Conservation (phyloP, 2,113 vertebrate genomes). For the Poeciliopsis prolifica region DNA sequence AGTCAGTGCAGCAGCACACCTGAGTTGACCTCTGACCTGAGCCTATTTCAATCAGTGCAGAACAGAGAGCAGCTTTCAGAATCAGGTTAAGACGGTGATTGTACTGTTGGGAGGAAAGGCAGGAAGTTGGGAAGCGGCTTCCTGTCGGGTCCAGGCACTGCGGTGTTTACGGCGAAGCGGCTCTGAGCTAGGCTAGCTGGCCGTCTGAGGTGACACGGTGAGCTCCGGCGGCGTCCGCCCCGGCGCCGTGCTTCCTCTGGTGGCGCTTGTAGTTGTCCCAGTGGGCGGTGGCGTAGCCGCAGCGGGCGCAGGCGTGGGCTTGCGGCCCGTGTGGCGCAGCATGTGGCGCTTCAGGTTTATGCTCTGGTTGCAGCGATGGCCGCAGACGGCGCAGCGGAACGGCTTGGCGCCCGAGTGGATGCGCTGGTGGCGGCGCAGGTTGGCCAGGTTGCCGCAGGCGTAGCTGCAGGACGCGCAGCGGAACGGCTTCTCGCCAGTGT, state of each 20-base stretch:
- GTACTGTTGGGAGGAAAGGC: neutral
- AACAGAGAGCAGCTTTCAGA: no score
- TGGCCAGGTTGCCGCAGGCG: constrained; percentile 95
- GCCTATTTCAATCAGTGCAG: neutral
- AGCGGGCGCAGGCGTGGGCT: constrained; percentile 92
- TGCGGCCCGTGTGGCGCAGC: constrained; percentile 93
- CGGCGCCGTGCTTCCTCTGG: constrained; percentile 88
- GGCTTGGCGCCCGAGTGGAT: constrained; percentile 97
- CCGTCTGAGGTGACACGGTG: no score
- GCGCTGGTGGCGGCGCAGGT: constrained; percentile 92
- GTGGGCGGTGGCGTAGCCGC: constrained; percentile 93
- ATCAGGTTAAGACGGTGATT: no score
- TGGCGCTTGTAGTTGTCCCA: constrained; percentile 99
- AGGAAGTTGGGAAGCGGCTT: neutral
- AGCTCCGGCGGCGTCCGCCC: neutral
- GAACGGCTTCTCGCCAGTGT: constrained; percentile 92
- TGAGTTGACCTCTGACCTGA: constrained; percentile 50
- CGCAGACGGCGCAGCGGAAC: constrained; percentile 92
- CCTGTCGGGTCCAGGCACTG: neutral
- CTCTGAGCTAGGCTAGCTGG: no score
- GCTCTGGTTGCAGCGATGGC: constrained; percentile 97
- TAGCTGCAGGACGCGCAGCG: constrained; percentile 90
- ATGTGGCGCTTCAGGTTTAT: constrained; percentile 99
- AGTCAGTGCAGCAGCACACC: constrained; percentile 57
- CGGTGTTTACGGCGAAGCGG: no score